phyloP scores from a whole-genome alignment of 2,113 vertebrate genomes.

The Circaetus cinerascens region DNA sequence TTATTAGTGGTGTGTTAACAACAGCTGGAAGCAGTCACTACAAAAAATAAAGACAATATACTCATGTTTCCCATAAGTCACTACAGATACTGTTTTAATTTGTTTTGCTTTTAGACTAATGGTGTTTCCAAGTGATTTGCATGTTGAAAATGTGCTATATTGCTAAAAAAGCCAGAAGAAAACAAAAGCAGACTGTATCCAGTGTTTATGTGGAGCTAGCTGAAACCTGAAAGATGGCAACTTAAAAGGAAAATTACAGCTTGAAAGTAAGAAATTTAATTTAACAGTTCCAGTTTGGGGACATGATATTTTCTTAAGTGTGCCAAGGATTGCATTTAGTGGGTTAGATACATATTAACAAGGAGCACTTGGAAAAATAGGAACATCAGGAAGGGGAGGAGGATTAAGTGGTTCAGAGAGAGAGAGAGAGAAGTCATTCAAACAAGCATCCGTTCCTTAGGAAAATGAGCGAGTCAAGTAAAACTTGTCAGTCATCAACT shows the following conservation, averaged over 20 bases:
- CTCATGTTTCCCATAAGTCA: neutral
- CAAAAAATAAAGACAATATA: neutral
- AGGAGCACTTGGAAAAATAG: neutral
- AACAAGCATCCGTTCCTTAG: neutral
- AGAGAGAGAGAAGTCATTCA: neutral
- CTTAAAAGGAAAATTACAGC: constrained; percentile 75
- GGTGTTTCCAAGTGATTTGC: constrained; percentile 73
- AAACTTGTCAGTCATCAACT: neutral
- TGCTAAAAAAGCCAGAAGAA: constrained; percentile 73
- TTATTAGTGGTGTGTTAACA: neutral
- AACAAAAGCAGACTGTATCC: constrained; percentile 75
- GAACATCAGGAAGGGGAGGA: neutral
- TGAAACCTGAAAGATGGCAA: constrained; percentile 78
- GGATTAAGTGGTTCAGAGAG: neutral
- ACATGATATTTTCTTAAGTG: neutral
- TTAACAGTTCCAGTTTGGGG: neutral
- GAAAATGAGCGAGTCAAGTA: neutral
- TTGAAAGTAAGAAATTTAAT: constrained; percentile 66
- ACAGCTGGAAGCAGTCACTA: neutral
- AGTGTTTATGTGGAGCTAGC: constrained; percentile 79
- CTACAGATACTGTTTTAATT: neutral
- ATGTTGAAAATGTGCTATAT: constrained; percentile 74
- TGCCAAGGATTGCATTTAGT: neutral
- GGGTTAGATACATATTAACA: neutral
- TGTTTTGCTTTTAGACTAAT: constrained; percentile 65